phyloP scores from a whole-genome alignment of 2,113 vertebrate genomes.

The Glaucomys volans region DNA sequence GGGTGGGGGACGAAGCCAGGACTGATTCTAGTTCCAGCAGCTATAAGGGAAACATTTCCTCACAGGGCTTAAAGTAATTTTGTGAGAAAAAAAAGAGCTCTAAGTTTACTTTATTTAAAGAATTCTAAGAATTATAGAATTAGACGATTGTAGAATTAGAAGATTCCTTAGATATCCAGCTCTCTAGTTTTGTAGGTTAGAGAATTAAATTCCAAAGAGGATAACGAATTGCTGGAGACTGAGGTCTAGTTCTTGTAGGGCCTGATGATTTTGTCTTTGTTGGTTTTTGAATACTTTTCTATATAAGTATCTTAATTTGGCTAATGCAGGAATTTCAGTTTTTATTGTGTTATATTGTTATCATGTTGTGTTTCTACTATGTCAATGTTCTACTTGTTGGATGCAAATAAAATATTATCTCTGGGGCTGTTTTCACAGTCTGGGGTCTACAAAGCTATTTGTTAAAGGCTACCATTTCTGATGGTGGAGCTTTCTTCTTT shows the following conservation, averaged over 20 bases:
- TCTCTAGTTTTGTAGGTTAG: background rate
- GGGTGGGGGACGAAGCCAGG: background rate
- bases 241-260: background rate
- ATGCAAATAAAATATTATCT: slow-evolving; percentile 31
- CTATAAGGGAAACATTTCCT: background rate
- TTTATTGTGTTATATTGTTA: background rate
- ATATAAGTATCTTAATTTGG: background rate
- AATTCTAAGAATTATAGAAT: slow-evolving; percentile 47
- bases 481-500: background rate
- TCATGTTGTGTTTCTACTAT: background rate
- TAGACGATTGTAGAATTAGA: background rate
- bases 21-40: slow-evolving; percentile 37
- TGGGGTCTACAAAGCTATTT: background rate
- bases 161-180: background rate
- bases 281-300: slow-evolving; percentile 24
- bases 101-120: slow-evolving; percentile 61
- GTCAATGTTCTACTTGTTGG: background rate
- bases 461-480: background rate
- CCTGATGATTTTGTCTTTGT: background rate
- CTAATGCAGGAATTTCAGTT: background rate
- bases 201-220: slow-evolving; percentile 15
- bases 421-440: background rate
- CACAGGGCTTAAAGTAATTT: slow-evolving; percentile 14
- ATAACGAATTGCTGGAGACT: background rate
- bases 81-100: slow-evolving; percentile 19